A percentile compares a stretch with the other conserved stretches of the same genome.
These are phyloP conservation scores for Xanthorhoe spadicearia DNA, from an alignment of 2,888 invertebrate genomes.

Conservation along the genomic window DNA sequence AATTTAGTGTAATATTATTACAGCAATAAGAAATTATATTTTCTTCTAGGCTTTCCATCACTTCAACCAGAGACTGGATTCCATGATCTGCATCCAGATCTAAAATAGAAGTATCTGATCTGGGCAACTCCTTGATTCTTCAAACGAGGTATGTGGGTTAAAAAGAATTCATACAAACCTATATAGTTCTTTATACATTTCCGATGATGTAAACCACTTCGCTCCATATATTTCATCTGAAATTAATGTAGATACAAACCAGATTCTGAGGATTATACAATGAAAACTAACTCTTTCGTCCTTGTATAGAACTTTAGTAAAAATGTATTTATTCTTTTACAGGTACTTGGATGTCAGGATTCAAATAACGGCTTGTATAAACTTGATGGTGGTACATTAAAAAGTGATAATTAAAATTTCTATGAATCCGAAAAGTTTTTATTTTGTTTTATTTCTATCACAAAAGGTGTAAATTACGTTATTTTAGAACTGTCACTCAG, in stretches of 20 bases:
- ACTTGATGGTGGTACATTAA: too few species aligned
- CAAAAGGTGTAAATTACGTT: too few species aligned
- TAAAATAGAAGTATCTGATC: neutral
- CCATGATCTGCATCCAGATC: neutral
- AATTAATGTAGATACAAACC: slow-evolving; percentile 15
- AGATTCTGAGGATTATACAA: slow-evolving; percentile 14
- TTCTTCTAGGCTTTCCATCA: neutral
- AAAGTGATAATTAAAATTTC: too few species aligned
- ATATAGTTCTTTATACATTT: too few species aligned
- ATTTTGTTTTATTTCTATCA: too few species aligned
- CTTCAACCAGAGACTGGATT: neutral
- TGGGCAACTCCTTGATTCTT: neutral
- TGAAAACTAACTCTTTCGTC: neutral
- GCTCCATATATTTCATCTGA: slow-evolving; percentile 14
- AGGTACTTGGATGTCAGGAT: neutral
- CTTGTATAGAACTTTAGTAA: neutral
- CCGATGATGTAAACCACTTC: slow-evolving; percentile 18
- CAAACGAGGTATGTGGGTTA: slow-evolving; percentile 5
- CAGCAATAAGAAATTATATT: neutral
- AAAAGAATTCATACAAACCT: neutral
- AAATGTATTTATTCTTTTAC: neutral
- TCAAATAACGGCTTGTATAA: too few species aligned
- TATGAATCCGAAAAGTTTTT: too few species aligned
- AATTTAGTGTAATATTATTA: neutral
- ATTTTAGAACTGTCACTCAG: too few species aligned